Percentiles rank a stretch among this genome's conserved stretches.
phyloP scores from a whole-genome alignment of 2,113 vertebrate species.

The Salvelinus alpinus region DNA sequence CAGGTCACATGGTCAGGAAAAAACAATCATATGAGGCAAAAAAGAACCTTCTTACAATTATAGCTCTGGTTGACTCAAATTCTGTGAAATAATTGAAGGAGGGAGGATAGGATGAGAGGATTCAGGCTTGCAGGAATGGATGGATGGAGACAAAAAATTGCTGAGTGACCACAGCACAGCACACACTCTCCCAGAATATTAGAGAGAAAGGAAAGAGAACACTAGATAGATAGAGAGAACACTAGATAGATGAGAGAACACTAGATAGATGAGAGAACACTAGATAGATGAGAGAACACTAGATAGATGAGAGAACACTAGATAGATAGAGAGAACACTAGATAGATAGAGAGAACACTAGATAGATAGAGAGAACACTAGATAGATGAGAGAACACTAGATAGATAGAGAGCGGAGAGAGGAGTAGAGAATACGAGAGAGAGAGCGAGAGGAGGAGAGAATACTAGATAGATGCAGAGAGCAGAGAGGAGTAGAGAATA shows the following conservation, averaged over 20 bases:
- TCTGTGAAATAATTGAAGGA: no score
- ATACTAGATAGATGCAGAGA: no score
- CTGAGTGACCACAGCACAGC: conserved; percentile 27
- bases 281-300: neutral
- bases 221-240: neutral
- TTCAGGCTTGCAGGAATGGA: neutral
- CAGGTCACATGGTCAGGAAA: no score
- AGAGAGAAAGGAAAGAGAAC: neutral
- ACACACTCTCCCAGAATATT: neutral
- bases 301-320: neutral
- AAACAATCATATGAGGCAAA: no score
- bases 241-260: neutral
- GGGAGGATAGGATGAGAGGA: no score
- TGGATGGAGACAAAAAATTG: conserved; percentile 2
- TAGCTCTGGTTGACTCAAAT: no score
- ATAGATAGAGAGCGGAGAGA: no score
- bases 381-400: no score
- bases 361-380: neutral
- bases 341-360: neutral
- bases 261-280: neutral
- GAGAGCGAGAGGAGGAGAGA: no score
- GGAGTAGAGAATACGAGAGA: no score
- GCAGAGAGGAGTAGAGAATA: no score
- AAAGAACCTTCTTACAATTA: no score
- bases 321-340: neutral